These are phyloP conservation scores for Danaus melanippus DNA, from an alignment of 1,140 invertebrate genomes.

Conservation along the genomic window DNA sequence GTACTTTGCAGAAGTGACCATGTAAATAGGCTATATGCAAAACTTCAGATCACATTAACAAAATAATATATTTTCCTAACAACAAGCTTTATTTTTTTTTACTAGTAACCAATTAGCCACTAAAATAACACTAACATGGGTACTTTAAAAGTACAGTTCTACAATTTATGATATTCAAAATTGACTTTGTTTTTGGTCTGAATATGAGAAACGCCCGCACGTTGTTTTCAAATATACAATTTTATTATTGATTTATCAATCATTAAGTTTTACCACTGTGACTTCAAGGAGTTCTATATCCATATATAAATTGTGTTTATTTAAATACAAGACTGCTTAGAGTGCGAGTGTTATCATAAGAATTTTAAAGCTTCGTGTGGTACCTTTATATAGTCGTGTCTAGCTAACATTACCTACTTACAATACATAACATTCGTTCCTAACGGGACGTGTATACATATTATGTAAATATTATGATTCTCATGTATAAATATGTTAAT, in stretches of 20 bases:
- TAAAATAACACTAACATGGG: slow-evolving; percentile 38
- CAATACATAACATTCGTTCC: slow-evolving; percentile 69
- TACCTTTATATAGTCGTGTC: slow-evolving; percentile 59
- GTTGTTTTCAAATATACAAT: slow-evolving; percentile 12
- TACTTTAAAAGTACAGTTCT: slow-evolving; percentile 52
- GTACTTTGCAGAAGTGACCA: slow-evolving; percentile 10
- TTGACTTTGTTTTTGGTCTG: slow-evolving; percentile 60
- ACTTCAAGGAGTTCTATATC: slow-evolving; percentile 21
- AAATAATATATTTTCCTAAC: slow-evolving; percentile 43
- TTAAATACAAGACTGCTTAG: slow-evolving; percentile 60
- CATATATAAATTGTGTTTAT: slow-evolving; percentile 39
- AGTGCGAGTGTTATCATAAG: slow-evolving; percentile 70
- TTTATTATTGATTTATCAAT: slow-evolving; percentile 9
- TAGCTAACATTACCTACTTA: slow-evolving; percentile 68
- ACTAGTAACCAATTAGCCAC: slow-evolving; percentile 44
- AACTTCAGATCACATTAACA: slow-evolving; percentile 67
- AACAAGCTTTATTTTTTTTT: slow-evolving; percentile 40
- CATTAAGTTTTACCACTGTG: slow-evolving; percentile 9
- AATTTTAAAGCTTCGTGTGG: slow-evolving; percentile 72
- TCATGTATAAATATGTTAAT: slow-evolving; percentile 69
- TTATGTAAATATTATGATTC: slow-evolving; percentile 69
- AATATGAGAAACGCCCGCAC: slow-evolving; percentile 38
- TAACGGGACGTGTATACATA: slow-evolving; percentile 71
- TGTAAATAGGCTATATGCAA: slow-evolving; percentile 29
- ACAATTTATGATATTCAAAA: slow-evolving; percentile 50